Percentiles rank a stretch among this genome's conserved stretches.
Conservation (phyloP, 2,888 invertebrate genomes). For the Mesoligia furuncula region DNA sequence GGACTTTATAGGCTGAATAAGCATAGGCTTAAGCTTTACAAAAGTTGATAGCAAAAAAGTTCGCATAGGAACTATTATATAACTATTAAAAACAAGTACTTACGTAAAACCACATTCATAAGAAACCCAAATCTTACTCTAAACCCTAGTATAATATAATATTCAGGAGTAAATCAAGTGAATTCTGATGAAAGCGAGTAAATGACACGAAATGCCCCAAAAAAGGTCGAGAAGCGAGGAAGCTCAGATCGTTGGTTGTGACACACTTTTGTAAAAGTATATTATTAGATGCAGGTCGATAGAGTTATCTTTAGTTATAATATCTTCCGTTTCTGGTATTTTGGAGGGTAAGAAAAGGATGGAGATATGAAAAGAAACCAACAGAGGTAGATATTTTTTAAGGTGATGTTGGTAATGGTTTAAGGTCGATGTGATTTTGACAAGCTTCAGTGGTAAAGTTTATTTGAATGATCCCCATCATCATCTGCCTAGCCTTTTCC, state of each 20-base stretch:
- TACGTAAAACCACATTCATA: not conserved
- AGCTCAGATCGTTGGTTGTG: slow-evolving; percentile 32
- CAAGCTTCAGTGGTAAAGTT: not conserved
- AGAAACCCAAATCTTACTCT: not conserved
- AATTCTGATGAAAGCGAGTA: slow-evolving; percentile 57
- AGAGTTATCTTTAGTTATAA: slow-evolving; percentile 30
- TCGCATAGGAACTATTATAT: not conserved
- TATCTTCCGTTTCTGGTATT: slow-evolving; percentile 19
- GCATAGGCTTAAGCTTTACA: not conserved
- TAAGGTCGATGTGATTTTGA: not conserved
- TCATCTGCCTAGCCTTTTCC: too few species aligned
- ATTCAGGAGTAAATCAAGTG: slow-evolving; percentile 62
- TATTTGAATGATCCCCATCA: not conserved
- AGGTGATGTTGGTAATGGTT: not conserved
- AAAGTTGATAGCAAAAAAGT: not conserved
- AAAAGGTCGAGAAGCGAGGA: slow-evolving; percentile 57
- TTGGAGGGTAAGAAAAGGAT: not conserved
- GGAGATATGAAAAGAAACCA: not conserved
- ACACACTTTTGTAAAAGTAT: slow-evolving; percentile 39
- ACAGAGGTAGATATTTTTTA: not conserved
- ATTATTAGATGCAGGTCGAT: slow-evolving; percentile 48
- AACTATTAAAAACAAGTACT: too few species aligned
- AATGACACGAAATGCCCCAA: slow-evolving; percentile 56
- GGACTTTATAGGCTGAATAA: too few species aligned
- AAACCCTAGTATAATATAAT: slow-evolving; percentile 23